A percentile compares a stretch with the other conserved stretches of the same genome.
Evolutionary conservation across 2,888 invertebrate species (phyloP).

Genomic region (Ametastegia equiseti): DNA sequence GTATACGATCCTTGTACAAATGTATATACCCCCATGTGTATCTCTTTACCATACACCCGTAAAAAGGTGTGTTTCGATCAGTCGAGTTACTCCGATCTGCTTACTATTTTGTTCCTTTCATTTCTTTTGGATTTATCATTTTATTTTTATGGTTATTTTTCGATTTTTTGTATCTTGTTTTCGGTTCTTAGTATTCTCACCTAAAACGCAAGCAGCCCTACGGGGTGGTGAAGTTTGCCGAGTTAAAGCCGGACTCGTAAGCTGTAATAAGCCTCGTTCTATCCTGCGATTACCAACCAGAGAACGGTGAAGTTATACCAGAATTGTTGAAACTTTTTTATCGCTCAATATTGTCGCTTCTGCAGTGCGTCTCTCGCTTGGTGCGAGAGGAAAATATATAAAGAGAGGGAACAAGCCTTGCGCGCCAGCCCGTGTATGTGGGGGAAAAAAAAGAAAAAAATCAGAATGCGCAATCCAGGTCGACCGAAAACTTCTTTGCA

Average conservation of each 20-base stretch:
- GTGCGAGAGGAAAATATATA: too few species aligned
- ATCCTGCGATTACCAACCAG: constrained; percentile 34
- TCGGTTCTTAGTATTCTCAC: neutral
- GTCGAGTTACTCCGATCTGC: too few species aligned
- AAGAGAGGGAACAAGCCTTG: too few species aligned
- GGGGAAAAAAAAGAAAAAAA: too few species aligned
- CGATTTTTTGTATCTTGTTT: neutral
- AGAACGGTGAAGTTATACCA: constrained; percentile 28
- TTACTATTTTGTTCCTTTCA: too few species aligned
- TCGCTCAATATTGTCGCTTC: constrained; percentile 25
- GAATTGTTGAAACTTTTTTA: constrained; percentile 41
- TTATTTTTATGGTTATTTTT: neutral
- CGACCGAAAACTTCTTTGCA: too few species aligned
- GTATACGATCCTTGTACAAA: too few species aligned
- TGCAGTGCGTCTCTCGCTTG: neutral
- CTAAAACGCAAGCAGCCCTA: neutral
- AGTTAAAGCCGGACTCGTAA: constrained; percentile 40
- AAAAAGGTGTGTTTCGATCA: too few species aligned
- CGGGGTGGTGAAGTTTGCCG: constrained; percentile 26
- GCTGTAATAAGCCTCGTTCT: constrained; percentile 46
- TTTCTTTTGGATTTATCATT: neutral
- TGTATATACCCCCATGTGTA: too few species aligned
- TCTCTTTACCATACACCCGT: too few species aligned
- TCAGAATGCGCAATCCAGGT: too few species aligned
- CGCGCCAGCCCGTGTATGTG: too few species aligned